Percentiles rank a stretch among this genome's conserved stretches.
Conservation (phyloP, 2,888 invertebrate species). For the Zaprionus lineosus region DNA sequence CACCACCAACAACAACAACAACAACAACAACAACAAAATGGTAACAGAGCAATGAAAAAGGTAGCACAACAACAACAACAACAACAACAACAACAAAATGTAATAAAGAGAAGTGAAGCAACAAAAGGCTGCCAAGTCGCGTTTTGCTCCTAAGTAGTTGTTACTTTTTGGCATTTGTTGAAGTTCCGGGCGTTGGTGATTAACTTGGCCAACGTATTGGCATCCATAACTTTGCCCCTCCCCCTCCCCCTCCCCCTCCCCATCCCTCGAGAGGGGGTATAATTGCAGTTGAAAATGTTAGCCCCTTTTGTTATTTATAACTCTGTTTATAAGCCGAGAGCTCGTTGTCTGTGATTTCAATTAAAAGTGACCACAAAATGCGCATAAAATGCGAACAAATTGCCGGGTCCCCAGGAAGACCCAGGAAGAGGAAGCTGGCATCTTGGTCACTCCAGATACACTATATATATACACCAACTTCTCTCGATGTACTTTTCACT, state of each 20-base stretch:
- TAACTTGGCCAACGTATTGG: slow-evolving; percentile 70
- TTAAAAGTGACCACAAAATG: slow-evolving; percentile 63
- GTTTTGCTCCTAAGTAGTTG: slow-evolving; percentile 68
- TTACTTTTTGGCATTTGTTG: slow-evolving; percentile 74
- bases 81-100: slow-evolving; percentile 5
- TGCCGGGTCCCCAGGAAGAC: slow-evolving; percentile 5
- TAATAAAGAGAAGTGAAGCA: slow-evolving; percentile 5
- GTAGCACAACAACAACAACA: too few relatives aligned
- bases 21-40: slow-evolving; percentile 1
- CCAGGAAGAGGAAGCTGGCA: neutral
- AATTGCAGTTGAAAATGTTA: slow-evolving; percentile 58
- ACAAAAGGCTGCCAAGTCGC: slow-evolving; percentile 17
- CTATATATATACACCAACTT: slow-evolving; percentile 34
- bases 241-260: too few relatives aligned
- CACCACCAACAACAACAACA: slow-evolving; percentile 14
- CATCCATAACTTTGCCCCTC: slow-evolving; percentile 55
- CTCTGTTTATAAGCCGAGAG: slow-evolving; percentile 48
- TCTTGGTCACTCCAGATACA: too few relatives aligned
- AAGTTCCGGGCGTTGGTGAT: slow-evolving; percentile 66
- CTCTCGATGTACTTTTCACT: slow-evolving; percentile 42
- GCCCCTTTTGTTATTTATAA: slow-evolving; percentile 46
- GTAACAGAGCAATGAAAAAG: slow-evolving; percentile 12
- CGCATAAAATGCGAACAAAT: slow-evolving; percentile 42
- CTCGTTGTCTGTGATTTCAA: slow-evolving; percentile 68
- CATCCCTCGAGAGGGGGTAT: slow-evolving; percentile 38